A percentile compares a stretch with the other conserved stretches of the same genome.
Conservation (phyloP, 2,797 vertebrate genomes). For the Notoglanidium macrostoma region DNA sequence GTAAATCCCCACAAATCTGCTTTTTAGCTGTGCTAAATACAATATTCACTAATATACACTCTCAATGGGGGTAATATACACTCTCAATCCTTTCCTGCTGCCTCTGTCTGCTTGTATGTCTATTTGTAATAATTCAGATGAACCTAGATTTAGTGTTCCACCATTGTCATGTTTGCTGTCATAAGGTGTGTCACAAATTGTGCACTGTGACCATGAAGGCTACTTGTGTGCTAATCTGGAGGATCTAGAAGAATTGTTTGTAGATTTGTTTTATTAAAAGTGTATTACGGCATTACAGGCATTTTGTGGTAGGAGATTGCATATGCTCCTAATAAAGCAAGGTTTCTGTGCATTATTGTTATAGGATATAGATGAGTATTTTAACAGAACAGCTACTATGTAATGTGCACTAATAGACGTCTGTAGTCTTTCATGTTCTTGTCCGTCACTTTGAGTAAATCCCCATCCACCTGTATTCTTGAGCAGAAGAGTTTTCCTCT, state of each 20-base stretch:
- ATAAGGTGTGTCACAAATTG: neutral
- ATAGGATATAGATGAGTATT: neutral
- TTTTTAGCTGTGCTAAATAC: neutral
- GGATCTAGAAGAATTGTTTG: neutral
- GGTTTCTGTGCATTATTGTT: neutral
- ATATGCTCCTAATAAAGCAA: neutral
- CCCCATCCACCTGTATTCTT: constrained; percentile 38
- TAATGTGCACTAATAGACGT: neutral
- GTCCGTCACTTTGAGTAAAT: constrained; percentile 54
- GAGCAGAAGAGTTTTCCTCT: constrained; percentile 34
- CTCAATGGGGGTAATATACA: neutral
- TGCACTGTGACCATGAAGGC: neutral
- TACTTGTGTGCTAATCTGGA: neutral
- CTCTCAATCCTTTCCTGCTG: neutral
- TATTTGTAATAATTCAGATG: neutral
- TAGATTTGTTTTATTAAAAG: neutral
- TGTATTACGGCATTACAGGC: neutral
- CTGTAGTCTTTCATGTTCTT: constrained; percentile 6
- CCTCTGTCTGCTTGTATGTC: neutral
- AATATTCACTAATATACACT: too few species aligned
- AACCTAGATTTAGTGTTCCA: neutral
- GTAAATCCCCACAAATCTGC: constrained; percentile 66
- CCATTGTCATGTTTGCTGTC: neutral
- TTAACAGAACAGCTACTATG: neutral
- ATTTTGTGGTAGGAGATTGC: neutral